These are phyloP conservation scores for Apotomis capreana DNA, from an alignment of 2,888 invertebrate species.

Conservation along the genomic window DNA sequence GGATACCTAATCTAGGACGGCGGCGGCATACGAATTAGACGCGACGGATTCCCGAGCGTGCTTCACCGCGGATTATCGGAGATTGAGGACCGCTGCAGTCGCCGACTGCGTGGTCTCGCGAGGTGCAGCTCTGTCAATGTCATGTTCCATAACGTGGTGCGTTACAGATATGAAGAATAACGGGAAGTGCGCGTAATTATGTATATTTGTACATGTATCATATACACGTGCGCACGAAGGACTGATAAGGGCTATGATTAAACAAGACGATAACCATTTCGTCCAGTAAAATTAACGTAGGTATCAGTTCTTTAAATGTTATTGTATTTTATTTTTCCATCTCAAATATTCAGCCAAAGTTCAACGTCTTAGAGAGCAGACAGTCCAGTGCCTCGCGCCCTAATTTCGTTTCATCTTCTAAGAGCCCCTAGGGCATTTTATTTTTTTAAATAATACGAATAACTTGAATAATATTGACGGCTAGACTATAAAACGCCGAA, in stretches of 20 bases:
- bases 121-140: constrained; percentile 1
- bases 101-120: neutral
- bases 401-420: constrained; percentile 15
- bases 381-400: constrained; percentile 15
- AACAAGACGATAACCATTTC: neutral
- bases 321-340: neutral
- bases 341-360: neutral
- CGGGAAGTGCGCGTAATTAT: neutral
- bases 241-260: neutral
- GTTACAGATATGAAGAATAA: constrained; percentile 5
- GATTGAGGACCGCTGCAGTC: neutral
- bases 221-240: neutral
- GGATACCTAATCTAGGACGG: constrained; percentile 26
- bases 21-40: constrained; percentile 34
- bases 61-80: neutral
- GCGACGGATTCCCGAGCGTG: constrained; percentile 22
- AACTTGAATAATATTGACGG: neutral
- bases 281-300: neutral
- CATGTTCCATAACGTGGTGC: constrained; percentile 4
- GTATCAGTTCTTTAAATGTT: neutral
- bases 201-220: neutral
- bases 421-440: neutral
- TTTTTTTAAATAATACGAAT: neutral
- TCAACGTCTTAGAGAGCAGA: constrained; percentile 10
- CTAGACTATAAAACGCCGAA: constrained; percentile 6